A percentile compares a stretch with the other conserved stretches of the same genome.
These are phyloP conservation scores for Glomeris marginata DNA, from an alignment of 2,888 invertebrate species.

Conservation along the genomic window DNA sequence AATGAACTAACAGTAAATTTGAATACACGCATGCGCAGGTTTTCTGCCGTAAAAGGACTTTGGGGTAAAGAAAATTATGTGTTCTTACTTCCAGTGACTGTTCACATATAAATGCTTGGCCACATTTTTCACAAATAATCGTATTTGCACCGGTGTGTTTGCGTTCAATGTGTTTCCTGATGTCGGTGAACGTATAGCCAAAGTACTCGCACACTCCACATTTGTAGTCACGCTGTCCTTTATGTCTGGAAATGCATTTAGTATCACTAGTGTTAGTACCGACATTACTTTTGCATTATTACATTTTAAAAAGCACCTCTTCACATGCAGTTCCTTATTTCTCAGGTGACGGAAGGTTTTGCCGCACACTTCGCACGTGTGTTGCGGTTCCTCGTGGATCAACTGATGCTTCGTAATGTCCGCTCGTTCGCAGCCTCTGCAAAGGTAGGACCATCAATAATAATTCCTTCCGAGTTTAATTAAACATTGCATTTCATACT, in stretches of 20 bases:
- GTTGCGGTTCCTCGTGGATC: slow-evolving; percentile 32
- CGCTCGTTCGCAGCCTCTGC: slow-evolving; percentile 31
- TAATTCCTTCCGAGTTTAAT: background rate
- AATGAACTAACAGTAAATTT: no score
- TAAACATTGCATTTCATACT: no score
- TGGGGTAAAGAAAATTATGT: slow-evolving; percentile 5
- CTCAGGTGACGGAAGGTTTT: slow-evolving; percentile 31
- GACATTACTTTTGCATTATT: no score
- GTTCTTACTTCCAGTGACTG: slow-evolving; percentile 21
- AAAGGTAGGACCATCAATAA: slow-evolving; percentile 10
- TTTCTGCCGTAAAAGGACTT: no score
- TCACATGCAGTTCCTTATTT: slow-evolving; percentile 32
- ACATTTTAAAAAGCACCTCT: slow-evolving; percentile 24
- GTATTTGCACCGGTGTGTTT: slow-evolving; percentile 28
- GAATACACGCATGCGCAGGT: no score
- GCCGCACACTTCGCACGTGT: slow-evolving; percentile 30
- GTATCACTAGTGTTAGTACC: background rate
- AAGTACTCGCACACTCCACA: slow-evolving; percentile 33
- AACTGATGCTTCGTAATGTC: slow-evolving; percentile 31
- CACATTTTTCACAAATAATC: slow-evolving; percentile 27
- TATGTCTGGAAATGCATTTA: slow-evolving; percentile 24
- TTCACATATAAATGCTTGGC: slow-evolving; percentile 24
- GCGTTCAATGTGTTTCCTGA: slow-evolving; percentile 32
- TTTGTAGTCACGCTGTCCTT: slow-evolving; percentile 32
- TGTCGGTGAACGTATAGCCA: slow-evolving; percentile 34